These are phyloP conservation scores for Meandrusa payeni DNA, from an alignment of 2,888 invertebrate genomes.

Conservation along the genomic window DNA sequence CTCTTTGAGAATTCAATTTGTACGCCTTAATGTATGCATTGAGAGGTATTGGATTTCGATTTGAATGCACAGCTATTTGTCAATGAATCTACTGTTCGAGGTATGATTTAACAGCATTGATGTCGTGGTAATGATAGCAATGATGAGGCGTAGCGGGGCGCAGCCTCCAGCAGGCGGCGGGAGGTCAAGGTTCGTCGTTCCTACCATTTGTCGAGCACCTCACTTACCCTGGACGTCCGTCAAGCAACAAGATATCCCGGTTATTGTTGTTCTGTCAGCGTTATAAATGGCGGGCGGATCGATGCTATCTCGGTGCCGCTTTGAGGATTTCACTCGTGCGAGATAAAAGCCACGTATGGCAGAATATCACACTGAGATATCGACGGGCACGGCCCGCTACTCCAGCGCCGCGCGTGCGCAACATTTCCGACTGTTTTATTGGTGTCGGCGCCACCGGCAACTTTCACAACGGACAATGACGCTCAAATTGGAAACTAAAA, in stretches of 20 bases:
- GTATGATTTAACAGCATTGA: conserved; percentile 9
- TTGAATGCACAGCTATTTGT: conserved; percentile 19
- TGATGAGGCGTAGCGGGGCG: conserved; percentile 28
- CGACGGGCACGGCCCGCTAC: conserved; percentile 38
- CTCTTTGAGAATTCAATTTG: conserved; percentile 74
- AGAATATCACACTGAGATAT: conserved; percentile 56
- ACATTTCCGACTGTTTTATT: conserved; percentile 65
- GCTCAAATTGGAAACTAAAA: conserved; percentile 73
- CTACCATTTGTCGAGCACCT: conserved; percentile 61
- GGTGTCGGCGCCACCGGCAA: conserved; percentile 74
- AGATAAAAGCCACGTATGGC: conserved; percentile 50
- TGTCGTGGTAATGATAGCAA: conserved; percentile 13
- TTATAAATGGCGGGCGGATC: conserved; percentile 59
- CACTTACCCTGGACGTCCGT: conserved; percentile 36
- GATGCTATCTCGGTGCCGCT: conserved; percentile 58
- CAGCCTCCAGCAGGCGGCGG: conserved; percentile 42
- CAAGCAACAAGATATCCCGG: conserved; percentile 61
- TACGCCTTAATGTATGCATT: conserved; percentile 51
- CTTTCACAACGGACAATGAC: conserved; percentile 77
- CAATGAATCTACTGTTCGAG: conserved; percentile 16
- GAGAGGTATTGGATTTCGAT: conserved; percentile 18
- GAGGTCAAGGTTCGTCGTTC: conserved; percentile 54
- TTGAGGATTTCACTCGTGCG: conserved; percentile 51
- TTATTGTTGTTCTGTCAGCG: conserved; percentile 68
- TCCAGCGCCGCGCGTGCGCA: conserved; percentile 52